Evolutionary conservation across 2,888 invertebrate species (phyloP).

Genomic region (Parnassius smintheus): DNA sequence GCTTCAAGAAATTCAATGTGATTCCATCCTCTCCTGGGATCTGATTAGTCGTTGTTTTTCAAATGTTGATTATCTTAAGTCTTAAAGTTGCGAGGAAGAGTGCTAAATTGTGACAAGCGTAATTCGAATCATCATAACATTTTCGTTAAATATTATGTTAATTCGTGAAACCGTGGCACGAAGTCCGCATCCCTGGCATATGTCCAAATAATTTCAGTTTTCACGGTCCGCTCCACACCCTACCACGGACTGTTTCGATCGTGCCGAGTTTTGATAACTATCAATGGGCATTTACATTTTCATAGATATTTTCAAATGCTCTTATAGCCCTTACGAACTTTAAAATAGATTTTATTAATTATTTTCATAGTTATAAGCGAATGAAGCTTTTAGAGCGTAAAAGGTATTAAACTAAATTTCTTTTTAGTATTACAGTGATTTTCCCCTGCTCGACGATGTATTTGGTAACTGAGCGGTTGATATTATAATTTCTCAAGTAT

Average conservation of each 20-base stretch:
- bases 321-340: not conserved
- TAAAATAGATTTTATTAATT: not conserved
- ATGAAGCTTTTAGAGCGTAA: not conserved
- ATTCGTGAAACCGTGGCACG: slow-evolving; percentile 27
- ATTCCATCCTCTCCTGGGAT: too few species aligned
- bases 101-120: too few species aligned
- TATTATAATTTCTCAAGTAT: too few species aligned
- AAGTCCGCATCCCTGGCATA: slow-evolving; percentile 34
- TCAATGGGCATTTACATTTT: slow-evolving; percentile 6
- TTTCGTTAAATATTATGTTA: slow-evolving; percentile 33
- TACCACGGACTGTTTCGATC: slow-evolving; percentile 21
- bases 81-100: too few species aligned
- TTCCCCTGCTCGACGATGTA: too few species aligned
- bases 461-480: too few species aligned
- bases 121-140: not conserved
- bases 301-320: slow-evolving; percentile 9
- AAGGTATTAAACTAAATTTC: too few species aligned
- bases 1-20: too few species aligned
- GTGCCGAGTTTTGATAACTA: slow-evolving; percentile 25
- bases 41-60: too few species aligned
- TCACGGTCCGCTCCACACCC: slow-evolving; percentile 34
- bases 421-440: too few species aligned
- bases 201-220: slow-evolving; percentile 47
- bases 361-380: not conserved
- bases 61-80: too few species aligned